A percentile compares a stretch with the other conserved stretches of the same genome.
Conservation (phyloP, 1,140 invertebrate genomes). For the Anadara kagoshimensis region DNA sequence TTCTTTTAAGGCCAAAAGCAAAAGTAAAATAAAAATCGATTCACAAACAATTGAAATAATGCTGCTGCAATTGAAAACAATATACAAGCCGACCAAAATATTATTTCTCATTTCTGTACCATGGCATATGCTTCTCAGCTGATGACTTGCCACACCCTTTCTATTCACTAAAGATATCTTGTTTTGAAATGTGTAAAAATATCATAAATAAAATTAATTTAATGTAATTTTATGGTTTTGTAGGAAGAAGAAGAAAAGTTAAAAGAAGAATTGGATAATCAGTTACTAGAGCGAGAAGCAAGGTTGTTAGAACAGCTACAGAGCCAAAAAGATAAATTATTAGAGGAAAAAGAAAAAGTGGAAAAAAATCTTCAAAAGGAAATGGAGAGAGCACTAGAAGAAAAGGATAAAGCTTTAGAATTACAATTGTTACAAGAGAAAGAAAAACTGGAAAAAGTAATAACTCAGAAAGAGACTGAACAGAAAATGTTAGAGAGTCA, state of each 20-base stretch:
- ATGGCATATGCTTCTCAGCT: too few relatives aligned
- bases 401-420: constrained; percentile 64
- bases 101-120: too few relatives aligned
- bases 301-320: constrained; percentile 49
- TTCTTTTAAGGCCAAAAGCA: too few relatives aligned
- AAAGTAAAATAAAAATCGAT: too few relatives aligned
- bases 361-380: constrained; percentile 62
- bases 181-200: too few relatives aligned
- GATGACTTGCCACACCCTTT: too few relatives aligned
- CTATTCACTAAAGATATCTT: too few relatives aligned
- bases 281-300: constrained; percentile 55
- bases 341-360: constrained; percentile 51
- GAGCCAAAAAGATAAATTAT: constrained; percentile 36
- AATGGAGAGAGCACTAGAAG: constrained; percentile 61
- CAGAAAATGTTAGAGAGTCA: constrained; percentile 68
- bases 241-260: constrained; percentile 60
- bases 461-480: constrained; percentile 66
- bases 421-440: constrained; percentile 56
- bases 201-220: too few relatives aligned
- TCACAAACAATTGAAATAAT: too few relatives aligned
- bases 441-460: constrained; percentile 60
- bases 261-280: constrained; percentile 58
- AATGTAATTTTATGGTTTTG: too few relatives aligned
- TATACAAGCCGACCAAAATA: too few relatives aligned
- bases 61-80: too few relatives aligned